Conservation (phyloP, 1,140 invertebrate species). For the Psix sp. region DNA sequence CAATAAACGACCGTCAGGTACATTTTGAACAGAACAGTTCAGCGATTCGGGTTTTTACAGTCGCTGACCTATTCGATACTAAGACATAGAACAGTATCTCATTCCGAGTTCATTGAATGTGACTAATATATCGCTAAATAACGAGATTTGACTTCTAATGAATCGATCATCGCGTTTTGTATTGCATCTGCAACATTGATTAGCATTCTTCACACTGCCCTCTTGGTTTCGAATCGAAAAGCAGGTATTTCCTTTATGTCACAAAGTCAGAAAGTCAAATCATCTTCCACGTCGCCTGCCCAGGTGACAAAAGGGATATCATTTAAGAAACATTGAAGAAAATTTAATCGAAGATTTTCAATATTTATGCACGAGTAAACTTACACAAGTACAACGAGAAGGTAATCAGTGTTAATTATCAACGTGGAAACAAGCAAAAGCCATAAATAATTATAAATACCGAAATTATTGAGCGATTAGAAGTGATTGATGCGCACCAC, state of each 20-base stretch:
- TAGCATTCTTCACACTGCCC: conserved; percentile 34
- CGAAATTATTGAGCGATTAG: conserved; percentile 43
- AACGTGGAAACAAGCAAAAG: conserved; percentile 29
- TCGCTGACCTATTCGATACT: no score
- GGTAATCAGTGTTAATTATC: conserved; percentile 58
- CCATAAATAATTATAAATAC: conserved; percentile 50
- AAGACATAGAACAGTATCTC: no score
- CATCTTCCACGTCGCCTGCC: conserved; percentile 29
- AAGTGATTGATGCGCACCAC: conserved; percentile 44
- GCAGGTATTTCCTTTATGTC: conserved; percentile 1
- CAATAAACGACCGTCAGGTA: no score
- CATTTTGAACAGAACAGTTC: no score
- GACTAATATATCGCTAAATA: no score
- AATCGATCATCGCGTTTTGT: no score
- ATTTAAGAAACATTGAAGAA: background rate
- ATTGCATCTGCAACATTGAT: conserved; percentile 5
- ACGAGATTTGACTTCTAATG: no score
- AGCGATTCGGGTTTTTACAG: no score
- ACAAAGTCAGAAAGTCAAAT: conserved; percentile 20
- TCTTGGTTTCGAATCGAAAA: background rate
- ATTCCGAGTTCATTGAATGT: conserved; percentile 30
- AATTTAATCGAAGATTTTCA: conserved; percentile 8
- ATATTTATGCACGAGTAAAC: conserved; percentile 41
- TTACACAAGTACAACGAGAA: conserved; percentile 61
- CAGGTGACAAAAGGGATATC: conserved; percentile 15